Conservation (phyloP, 2,888 invertebrate genomes). For the Busseola fusca region DNA sequence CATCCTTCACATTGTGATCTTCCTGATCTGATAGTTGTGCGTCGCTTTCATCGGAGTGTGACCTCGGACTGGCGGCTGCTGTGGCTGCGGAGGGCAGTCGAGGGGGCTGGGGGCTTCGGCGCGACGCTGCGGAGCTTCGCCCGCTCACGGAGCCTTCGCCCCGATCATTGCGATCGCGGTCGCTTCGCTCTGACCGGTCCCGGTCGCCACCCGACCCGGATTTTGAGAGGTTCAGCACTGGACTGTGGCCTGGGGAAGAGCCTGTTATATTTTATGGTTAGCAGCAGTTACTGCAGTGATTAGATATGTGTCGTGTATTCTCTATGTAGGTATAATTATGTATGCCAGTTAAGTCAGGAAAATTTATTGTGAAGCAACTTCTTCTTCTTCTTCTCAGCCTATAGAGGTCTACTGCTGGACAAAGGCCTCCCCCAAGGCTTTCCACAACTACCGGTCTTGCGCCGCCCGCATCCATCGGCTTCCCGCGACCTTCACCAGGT, state of each 20-base stretch:
- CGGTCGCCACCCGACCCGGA: conserved; percentile 94
- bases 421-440: no score
- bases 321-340: background rate
- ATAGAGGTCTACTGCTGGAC: no score
- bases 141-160: conserved; percentile 87
- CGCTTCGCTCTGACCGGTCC: conserved; percentile 89
- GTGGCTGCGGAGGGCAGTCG: conserved; percentile 86
- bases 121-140: conserved; percentile 89
- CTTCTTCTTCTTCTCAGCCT: no score
- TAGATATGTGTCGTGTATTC: background rate
- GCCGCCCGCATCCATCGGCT: no score
- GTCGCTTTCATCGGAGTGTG: conserved; percentile 94
- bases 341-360: background rate
- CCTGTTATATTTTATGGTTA: conserved; percentile 82
- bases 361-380: background rate
- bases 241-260: conserved; percentile 97
- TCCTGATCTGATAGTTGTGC: conserved; percentile 96
- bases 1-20: conserved; percentile 95
- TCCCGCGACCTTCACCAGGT: no score
- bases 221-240: conserved; percentile 96
- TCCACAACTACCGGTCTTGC: no score
- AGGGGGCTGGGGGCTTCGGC: conserved; percentile 90
- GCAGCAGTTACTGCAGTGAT: background rate
- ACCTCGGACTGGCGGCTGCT: conserved; percentile 91
- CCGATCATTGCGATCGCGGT: conserved; percentile 89